Conservation (phyloP, 2,113 vertebrate genomes). For the Calonectris borealis region DNA sequence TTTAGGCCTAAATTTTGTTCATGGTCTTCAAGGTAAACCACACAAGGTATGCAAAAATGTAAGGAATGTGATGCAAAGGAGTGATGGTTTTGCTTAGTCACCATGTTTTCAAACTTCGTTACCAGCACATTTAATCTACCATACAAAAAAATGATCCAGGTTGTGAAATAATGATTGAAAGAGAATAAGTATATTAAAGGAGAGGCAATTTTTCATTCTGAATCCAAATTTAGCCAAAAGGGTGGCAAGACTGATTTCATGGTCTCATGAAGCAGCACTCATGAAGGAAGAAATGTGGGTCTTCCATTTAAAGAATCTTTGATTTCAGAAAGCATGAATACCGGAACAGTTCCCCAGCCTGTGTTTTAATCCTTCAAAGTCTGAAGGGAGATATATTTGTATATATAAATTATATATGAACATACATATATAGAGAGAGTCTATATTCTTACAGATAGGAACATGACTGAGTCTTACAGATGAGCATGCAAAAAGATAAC, state of each 20-base stretch:
- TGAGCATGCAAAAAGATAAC: slow-evolving; percentile 1
- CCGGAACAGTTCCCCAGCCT: not conserved
- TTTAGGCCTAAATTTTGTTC: not conserved
- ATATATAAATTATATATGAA: not conserved
- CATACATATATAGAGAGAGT: not conserved
- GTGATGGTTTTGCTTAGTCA: not conserved
- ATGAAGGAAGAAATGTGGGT: not conserved
- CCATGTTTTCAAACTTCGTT: not conserved
- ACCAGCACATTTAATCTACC: slow-evolving; percentile 9
- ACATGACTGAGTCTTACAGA: not conserved
- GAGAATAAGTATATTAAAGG: not conserved
- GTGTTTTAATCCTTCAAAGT: not conserved
- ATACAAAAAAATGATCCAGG: not conserved
- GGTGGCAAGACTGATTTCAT: slow-evolving; percentile 17
- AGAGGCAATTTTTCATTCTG: slow-evolving; percentile 37
- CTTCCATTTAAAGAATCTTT: not conserved
- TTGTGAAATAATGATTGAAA: slow-evolving; percentile 19
- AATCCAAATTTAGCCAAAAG: slow-evolving; percentile 15
- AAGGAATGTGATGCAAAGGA: not conserved
- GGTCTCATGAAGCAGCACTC: not conserved
- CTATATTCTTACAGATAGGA: not conserved
- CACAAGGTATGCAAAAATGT: not conserved
- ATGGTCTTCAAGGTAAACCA: not conserved
- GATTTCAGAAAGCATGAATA: not conserved
- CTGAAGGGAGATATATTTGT: not conserved